phyloP scores from a whole-genome alignment of 2,888 invertebrate genomes.

The Aspidiotus destructor region DNA sequence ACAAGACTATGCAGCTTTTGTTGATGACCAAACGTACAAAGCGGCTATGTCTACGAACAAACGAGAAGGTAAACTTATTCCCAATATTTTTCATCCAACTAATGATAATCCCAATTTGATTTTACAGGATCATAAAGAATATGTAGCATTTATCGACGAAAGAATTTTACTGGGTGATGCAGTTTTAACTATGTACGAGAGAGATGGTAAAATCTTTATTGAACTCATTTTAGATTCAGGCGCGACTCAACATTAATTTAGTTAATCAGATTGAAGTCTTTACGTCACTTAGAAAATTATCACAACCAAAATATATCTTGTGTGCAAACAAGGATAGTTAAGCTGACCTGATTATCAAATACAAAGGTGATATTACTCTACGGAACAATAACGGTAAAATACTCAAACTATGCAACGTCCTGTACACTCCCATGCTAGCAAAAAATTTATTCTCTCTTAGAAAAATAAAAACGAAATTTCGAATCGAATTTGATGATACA shows the following conservation, averaged over 20 bases:
- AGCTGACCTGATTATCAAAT: background rate
- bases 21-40: background rate
- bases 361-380: background rate
- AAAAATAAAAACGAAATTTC: background rate
- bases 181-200: background rate
- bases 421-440: background rate
- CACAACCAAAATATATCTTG: background rate
- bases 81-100: too few relatives aligned
- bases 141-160: too few relatives aligned
- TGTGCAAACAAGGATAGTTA: background rate
- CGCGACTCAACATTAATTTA: background rate
- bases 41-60: background rate
- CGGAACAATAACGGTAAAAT: background rate
- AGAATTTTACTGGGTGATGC: too few relatives aligned
- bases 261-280: background rate
- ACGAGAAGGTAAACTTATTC: background rate
- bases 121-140: too few relatives aligned
- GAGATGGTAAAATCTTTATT: background rate
- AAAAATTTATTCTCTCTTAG: background rate
- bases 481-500: background rate
- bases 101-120: too few relatives aligned
- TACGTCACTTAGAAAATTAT: background rate
- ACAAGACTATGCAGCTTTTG: background rate
- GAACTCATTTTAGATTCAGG: background rate
- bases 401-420: background rate